Evolutionary conservation across 2,113 vertebrate genomes (phyloP), one percentile per base, ranked within the genome.

Genomic region (Pimephales promelas): DNA sequence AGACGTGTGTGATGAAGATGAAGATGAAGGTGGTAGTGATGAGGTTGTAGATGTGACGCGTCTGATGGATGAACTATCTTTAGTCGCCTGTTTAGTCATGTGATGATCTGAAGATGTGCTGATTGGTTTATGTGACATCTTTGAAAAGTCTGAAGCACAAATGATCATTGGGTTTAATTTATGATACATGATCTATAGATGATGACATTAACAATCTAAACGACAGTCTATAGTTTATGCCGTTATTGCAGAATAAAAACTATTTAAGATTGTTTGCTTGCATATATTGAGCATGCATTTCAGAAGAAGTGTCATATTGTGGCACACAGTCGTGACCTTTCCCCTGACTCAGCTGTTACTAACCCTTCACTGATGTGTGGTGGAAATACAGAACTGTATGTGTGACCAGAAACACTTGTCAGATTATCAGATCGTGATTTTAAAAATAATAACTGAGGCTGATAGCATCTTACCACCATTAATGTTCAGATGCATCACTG

Each of bases 381-480:
- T 2, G 16, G 0, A 28, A 61, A 61, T 6, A 14, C 0, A 61
- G 28, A 0, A 1, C 34, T n/a, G 22, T 59, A 0, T 24, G 56
- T 24, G 22, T 59, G n/a, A 59, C n/a, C 56, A 59, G n/a, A n/a
- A 59, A 10, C 10, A 24, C n/a, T 28, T 61, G 24, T 61, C n/a
- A n/a, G n/a, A n/a, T n/a, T n/a, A 36, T 36, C 34, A 36, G 34
- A 36, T 36, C 0, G 6, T 36, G 34, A 36, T 36, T 5, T 36
- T 36, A 1, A 36, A 36, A 5, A 36, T 36, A 1, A 49, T 16
- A 49, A n/a, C n/a, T n/a, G n/a, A 16, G 4, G 47, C 16, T 52
- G 52, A 20, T 8, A 1, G 11, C 11, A 47, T 78, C 26, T 36
- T 6, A 18, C 56, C 86, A 80, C 86, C 28, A 88, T 80, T 24